Percentiles rank a stretch among this genome's conserved stretches.
Evolutionary conservation across 1,140 invertebrate genomes (phyloP).

Genomic region (Heliconius eleuchia): DNA sequence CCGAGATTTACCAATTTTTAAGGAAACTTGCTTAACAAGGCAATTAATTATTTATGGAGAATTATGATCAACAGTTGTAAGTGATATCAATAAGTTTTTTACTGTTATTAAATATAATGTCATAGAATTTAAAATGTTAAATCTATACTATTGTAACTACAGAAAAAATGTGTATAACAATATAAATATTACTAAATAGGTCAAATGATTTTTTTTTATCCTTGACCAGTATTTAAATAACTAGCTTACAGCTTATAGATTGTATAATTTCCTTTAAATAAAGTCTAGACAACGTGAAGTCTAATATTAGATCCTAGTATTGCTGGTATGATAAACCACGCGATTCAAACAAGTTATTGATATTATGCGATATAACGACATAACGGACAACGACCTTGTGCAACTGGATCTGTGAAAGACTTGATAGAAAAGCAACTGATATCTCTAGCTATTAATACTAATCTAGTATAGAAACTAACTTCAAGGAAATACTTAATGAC

Average conservation of each 20-base stretch:
- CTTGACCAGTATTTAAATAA: conserved; percentile 4
- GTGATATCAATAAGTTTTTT: background rate
- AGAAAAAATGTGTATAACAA: background rate
- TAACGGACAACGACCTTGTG: conserved; percentile 37
- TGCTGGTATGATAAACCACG: background rate
- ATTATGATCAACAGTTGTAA: background rate
- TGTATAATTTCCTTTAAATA: conserved; percentile 2
- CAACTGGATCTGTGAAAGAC: conserved; percentile 30
- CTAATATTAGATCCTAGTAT: background rate
- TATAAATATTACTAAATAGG: background rate
- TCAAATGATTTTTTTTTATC: background rate
- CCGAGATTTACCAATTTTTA: conserved; percentile 16
- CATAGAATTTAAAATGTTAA: background rate
- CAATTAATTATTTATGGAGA: background rate
- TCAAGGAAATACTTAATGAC: background rate
- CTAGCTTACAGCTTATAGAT: background rate
- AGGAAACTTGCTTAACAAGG: background rate
- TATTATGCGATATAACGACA: conserved; percentile 27
- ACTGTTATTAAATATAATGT: background rate
- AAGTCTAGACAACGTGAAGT: background rate
- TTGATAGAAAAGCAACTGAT: conserved; percentile 28
- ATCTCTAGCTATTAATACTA: conserved; percentile 8
- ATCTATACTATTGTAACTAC: background rate
- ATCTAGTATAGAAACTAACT: conserved; percentile 17
- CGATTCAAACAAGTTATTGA: conserved; percentile 28